These are phyloP conservation scores for Heliocidaris tuberculata DNA, from an alignment of 35 echinoderm and acorn worm species.

Conservation along the genomic window DNA sequence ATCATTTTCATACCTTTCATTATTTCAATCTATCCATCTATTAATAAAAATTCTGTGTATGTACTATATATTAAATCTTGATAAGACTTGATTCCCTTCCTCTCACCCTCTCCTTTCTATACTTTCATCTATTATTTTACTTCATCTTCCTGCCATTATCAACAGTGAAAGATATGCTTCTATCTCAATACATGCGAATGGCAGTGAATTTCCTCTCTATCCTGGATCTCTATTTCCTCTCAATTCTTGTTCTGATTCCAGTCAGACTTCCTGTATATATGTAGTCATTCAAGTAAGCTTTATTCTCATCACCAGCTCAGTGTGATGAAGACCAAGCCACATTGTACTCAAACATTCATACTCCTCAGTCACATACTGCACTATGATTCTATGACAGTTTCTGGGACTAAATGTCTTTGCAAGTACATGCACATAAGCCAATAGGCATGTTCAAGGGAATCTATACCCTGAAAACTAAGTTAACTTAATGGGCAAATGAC, in stretches of 20 bases:
- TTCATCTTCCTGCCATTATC: neutral
- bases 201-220: neutral
- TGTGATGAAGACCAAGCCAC: neutral
- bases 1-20: neutral
- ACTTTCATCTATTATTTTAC: neutral
- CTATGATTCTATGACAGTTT: neutral
- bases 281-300: neutral
- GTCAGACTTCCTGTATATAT: slow-evolving; percentile 35
- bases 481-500: too few relatives aligned
- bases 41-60: too few relatives aligned
- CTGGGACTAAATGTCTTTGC: neutral
- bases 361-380: neutral
- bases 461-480: too few relatives aligned
- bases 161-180: neutral
- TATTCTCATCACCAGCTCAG: neutral
- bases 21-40: neutral
- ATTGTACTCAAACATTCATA: neutral
- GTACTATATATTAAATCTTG: too few relatives aligned
- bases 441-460: too few relatives aligned
- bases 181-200: neutral
- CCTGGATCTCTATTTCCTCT: slow-evolving; percentile 38
- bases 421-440: neutral
- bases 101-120: neutral
- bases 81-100: neutral
- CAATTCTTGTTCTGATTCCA: slow-evolving; percentile 36